Evolutionary conservation across 2,797 vertebrate genomes (phyloP).

Genomic region (Sebastes iracundus): DNA sequence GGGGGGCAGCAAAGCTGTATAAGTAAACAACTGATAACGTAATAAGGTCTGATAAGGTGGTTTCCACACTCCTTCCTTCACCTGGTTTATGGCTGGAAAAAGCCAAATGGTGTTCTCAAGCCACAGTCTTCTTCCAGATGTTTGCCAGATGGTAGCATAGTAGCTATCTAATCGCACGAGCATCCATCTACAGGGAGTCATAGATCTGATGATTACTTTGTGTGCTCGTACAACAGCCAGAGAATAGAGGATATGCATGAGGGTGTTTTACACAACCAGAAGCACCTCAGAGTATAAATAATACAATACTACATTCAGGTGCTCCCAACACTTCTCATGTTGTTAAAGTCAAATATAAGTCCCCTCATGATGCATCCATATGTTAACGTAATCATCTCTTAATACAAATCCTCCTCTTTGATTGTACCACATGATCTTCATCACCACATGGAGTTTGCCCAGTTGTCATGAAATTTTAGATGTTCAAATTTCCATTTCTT

Average conservation of each 20-base stretch:
- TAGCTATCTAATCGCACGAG: not conserved
- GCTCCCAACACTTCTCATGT: not conserved
- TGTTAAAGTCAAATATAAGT: not conserved
- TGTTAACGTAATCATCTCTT: not conserved
- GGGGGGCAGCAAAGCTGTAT: not conserved
- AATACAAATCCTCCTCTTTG: too few relatives aligned
- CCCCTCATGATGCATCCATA: not conserved
- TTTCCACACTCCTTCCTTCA: not conserved
- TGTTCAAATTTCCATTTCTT: not conserved
- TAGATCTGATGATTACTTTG: constrained; percentile 28
- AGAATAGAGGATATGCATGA: not conserved
- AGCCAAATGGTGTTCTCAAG: constrained; percentile 3
- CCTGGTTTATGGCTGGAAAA: constrained; percentile 10
- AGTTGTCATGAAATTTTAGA: not conserved
- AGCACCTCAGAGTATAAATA: not conserved
- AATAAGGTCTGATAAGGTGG: not conserved
- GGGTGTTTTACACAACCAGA: not conserved
- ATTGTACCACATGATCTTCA: not conserved
- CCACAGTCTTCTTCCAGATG: constrained; percentile 35
- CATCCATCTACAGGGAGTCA: constrained; percentile 14
- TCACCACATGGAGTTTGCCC: not conserved
- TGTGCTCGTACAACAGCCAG: not conserved
- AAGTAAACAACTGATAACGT: not conserved
- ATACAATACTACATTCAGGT: not conserved
- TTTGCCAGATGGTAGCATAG: constrained; percentile 43